These are phyloP conservation scores for Tuta absoluta DNA, from an alignment of 2,888 invertebrate species.

Conservation along the genomic window DNA sequence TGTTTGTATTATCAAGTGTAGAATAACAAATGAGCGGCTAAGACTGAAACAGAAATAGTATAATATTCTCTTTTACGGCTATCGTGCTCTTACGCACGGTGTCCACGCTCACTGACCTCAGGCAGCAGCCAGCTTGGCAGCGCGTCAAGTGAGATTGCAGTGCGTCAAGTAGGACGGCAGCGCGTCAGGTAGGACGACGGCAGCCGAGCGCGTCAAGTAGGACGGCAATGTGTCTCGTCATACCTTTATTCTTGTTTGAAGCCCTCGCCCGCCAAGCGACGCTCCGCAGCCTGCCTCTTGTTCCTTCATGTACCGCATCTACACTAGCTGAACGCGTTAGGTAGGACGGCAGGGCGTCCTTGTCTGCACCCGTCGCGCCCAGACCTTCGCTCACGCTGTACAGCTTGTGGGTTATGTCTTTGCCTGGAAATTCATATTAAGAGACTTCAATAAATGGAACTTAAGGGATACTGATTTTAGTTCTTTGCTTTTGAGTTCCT, in stretches of 20 bases:
- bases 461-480: background rate
- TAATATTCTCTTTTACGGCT: too few species aligned
- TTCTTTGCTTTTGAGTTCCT: too few species aligned
- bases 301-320: slow-evolving; percentile 89
- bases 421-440: slow-evolving; percentile 70
- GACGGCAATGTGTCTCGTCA: background rate
- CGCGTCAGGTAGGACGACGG: too few species aligned
- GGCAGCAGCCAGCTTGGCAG: too few species aligned
- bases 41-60: too few species aligned
- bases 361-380: slow-evolving; percentile 74
- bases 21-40: too few species aligned
- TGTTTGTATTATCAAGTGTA: too few species aligned
- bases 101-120: too few species aligned
- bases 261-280: slow-evolving; percentile 79
- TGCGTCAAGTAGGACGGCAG: too few species aligned
- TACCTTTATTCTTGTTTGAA: slow-evolving; percentile 55
- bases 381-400: slow-evolving; percentile 90
- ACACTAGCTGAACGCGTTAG: slow-evolving; percentile 87
- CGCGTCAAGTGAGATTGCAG: too few species aligned
- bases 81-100: too few species aligned
- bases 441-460: slow-evolving; percentile 30
- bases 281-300: slow-evolving; percentile 87
- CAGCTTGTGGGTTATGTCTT: slow-evolving; percentile 92
- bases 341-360: slow-evolving; percentile 64
- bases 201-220: too few species aligned